Evolutionary conservation across 1,140 invertebrate genomes (phyloP), one percentile per base, ranked within the genome.

Genomic region (Drosophila neocordata): DNA sequence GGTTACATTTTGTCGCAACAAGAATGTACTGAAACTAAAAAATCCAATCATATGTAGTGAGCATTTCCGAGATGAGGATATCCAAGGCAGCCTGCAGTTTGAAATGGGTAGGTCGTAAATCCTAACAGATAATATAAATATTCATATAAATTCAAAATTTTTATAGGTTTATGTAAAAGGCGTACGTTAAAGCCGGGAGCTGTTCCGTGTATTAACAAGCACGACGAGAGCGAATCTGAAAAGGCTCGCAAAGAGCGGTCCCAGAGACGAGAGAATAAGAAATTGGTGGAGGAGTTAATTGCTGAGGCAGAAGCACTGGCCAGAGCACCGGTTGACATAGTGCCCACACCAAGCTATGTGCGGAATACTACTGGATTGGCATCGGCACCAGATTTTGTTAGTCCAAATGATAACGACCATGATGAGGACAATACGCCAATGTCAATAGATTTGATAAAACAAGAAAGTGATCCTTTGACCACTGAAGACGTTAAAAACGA

Each of bases 1-100:
- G 72, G 24, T 75, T 3, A 12, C 24, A 9, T 75, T 75, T 41
- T 75, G 72, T 18, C 72, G 52, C 2, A 38, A 53, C 11, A 41
- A 44, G 41, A 55, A 57, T 13, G 59, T 61, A n/a, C n/a, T 51
- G 0, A 75, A 58, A n/a, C 15, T 51, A 1, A 85, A 87, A 12
- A 81, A 65, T 58, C 64, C 71, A 5, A 72, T 64, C 53, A 70
- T 85, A 27, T 85, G 81, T 55, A 81, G 74, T 31, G 74, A 81
- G 4, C 81, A 85, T 31, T 85, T 85, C n/a, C 70, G 63, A 22
- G 73, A 71, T n/a, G 81, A 87, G 11, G 81, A 85, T 37, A 87
- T 85, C 2, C 77, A 81, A 44, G 81, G 81, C 1, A 65, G 63
- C 7, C 52, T 87, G 0, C 75, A 85, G 22, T 87, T 77, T 27